phyloP scores from a whole-genome alignment of 2,797 vertebrate species.

The Pteronotus mesoamericanus region DNA sequence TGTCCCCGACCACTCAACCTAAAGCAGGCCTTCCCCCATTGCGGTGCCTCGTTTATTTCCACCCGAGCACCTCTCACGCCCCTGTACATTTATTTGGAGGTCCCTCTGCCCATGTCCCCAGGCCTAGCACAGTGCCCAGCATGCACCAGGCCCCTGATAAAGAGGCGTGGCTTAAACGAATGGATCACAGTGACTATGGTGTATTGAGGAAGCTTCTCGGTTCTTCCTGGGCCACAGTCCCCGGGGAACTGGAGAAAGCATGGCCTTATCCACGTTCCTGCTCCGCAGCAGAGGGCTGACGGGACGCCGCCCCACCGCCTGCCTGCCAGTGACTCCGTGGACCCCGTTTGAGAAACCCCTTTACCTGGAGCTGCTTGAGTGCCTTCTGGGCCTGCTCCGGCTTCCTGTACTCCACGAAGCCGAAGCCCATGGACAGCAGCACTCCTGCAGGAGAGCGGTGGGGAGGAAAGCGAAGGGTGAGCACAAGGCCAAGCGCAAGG shows the following conservation, averaged over 20 bases:
- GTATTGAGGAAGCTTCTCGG: neutral
- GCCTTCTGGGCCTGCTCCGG: slow-evolving; percentile 93
- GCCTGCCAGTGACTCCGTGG: fast-evolving
- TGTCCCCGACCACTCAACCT: neutral
- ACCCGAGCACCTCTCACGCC: fast-evolving
- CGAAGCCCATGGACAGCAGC: slow-evolving; percentile 95
- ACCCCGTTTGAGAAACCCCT: fast-evolving
- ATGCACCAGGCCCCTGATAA: neutral
- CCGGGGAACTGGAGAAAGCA: neutral
- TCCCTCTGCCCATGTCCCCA: fast-evolving
- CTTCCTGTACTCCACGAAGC: slow-evolving; percentile 94
- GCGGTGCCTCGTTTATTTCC: fast-evolving
- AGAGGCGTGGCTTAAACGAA: too few species aligned
- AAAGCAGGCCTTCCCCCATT: fast-evolving
- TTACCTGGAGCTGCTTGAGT: slow-evolving; percentile 92
- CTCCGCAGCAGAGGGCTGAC: neutral
- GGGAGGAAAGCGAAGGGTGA: fast-evolving
- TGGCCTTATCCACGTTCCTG: fast-evolving
- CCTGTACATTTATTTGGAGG: neutral
- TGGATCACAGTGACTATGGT: fast-evolving
- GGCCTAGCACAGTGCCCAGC: neutral
- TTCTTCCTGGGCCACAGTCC: neutral
- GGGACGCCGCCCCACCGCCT: fast-evolving
- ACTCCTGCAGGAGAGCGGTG: slow-evolving; percentile 78
- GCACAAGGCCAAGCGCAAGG: neutral